Conservation (phyloP, 2,888 invertebrate species). For the Melanotus villosus region DNA sequence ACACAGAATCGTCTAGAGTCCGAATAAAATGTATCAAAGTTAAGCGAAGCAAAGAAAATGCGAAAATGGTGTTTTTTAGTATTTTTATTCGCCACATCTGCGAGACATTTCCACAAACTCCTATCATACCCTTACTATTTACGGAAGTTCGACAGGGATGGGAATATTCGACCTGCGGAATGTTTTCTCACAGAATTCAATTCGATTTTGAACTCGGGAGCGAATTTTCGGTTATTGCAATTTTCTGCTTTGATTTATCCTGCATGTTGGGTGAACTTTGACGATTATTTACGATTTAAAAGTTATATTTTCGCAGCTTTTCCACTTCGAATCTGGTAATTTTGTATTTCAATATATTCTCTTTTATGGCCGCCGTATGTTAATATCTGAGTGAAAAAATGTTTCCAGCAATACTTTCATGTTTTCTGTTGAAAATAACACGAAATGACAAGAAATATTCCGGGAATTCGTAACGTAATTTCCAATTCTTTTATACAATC, state of each 20-base stretch:
- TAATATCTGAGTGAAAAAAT: background rate
- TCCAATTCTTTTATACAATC: too few species aligned
- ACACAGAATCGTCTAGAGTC: conserved; percentile 37
- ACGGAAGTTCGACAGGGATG: conserved; percentile 20
- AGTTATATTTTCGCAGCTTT: conserved; percentile 21
- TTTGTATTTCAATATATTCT: conserved; percentile 4
- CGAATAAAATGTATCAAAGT: conserved; percentile 52
- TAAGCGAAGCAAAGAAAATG: conserved; percentile 50
- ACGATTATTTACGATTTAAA: conserved; percentile 42
- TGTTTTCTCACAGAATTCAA: conserved; percentile 24
- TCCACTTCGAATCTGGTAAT: background rate
- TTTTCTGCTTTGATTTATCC: conserved; percentile 44
- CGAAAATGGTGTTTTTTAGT: conserved; percentile 48
- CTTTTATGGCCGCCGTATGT: conserved; percentile 1
- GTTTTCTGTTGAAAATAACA: too few species aligned
- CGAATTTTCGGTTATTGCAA: conserved; percentile 45
- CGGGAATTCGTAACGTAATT: too few species aligned
- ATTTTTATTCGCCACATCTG: conserved; percentile 27
- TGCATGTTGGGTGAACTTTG: conserved; percentile 40
- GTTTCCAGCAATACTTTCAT: too few species aligned
- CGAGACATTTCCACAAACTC: conserved; percentile 4
- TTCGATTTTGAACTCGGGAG: conserved; percentile 40
- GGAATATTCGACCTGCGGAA: conserved; percentile 5
- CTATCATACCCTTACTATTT: background rate
- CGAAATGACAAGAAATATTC: too few species aligned